These are phyloP conservation scores for Hemibagrus guttatus DNA, from an alignment of 2,797 vertebrate species.

Conservation along the genomic window DNA sequence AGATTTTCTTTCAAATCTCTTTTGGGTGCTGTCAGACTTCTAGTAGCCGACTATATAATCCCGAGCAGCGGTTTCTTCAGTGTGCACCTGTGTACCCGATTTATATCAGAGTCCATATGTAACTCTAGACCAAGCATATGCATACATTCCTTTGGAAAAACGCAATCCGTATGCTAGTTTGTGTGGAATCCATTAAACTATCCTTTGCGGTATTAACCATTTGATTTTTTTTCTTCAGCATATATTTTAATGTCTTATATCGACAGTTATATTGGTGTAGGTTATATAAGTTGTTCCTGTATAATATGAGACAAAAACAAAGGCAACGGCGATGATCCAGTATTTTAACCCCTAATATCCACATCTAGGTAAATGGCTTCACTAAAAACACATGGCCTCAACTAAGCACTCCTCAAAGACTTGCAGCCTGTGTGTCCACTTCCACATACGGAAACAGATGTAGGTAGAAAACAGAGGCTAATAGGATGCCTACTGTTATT, in stretches of 20 bases:
- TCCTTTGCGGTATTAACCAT: conserved; percentile 41
- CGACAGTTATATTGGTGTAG: neutral
- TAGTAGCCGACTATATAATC: conserved; percentile 52
- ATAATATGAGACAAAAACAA: neutral
- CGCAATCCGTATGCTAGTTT: conserved; percentile 36
- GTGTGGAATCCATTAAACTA: conserved; percentile 35
- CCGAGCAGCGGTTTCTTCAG: conserved; percentile 40
- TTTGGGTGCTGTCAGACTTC: conserved; percentile 48
- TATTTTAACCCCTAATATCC: neutral
- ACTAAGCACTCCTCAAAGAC: conserved; percentile 17
- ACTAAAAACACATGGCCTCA: conserved; percentile 27
- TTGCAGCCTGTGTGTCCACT: conserved; percentile 24
- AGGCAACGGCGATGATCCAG: neutral
- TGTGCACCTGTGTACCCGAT: conserved; percentile 56
- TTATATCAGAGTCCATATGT: conserved; percentile 43
- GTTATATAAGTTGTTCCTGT: neutral
- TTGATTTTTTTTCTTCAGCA: neutral
- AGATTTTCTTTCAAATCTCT: conserved; percentile 55
- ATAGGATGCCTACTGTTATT: conserved; percentile 69
- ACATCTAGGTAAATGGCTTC: neutral
- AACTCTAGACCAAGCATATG: conserved; percentile 53
- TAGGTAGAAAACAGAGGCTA: conserved; percentile 69
- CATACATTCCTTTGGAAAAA: conserved; percentile 48
- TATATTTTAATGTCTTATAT: neutral
- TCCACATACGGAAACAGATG: conserved; percentile 68